These are phyloP conservation scores for Nemopilema nomurai DNA, from an alignment of 30 jellyfish, hydroid and myxozoan genomes.

Conservation along the genomic window DNA sequence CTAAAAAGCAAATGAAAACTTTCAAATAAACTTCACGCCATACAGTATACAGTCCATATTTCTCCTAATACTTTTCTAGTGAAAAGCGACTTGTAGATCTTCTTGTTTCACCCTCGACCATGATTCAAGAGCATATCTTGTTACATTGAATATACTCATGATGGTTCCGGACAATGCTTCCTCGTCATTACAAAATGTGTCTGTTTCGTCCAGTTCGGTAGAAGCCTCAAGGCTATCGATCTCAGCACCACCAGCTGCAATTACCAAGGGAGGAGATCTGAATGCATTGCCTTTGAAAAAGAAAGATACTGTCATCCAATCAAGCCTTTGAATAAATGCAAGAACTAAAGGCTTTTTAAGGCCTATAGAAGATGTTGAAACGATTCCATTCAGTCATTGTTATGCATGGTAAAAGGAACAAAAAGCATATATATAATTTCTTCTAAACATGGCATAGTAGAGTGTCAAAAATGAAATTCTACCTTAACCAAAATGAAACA, in stretches of 20 bases:
- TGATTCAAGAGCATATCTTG: slow-evolving; percentile 64
- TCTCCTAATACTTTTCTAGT: not conserved
- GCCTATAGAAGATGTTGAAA: too few species aligned
- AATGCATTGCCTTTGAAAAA: slow-evolving; percentile 46
- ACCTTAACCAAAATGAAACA: too few species aligned
- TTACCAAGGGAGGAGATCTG: slow-evolving; percentile 55
- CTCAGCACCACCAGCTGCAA: slow-evolving; percentile 76
- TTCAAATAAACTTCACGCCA: not conserved
- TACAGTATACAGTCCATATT: not conserved
- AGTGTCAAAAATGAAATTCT: too few species aligned
- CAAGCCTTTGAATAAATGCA: not conserved
- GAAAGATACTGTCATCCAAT: not conserved
- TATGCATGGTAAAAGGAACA: too few species aligned
- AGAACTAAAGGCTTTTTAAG: not conserved
- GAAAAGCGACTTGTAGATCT: not conserved
- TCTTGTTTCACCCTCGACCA: slow-evolving; percentile 35
- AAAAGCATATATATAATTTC: too few species aligned
- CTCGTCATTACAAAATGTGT: slow-evolving; percentile 63
- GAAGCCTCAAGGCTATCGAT: slow-evolving; percentile 55
- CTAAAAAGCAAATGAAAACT: not conserved
- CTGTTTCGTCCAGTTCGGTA: slow-evolving; percentile 52
- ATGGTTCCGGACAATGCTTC: slow-evolving; percentile 88
- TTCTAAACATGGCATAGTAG: too few species aligned
- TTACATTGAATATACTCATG: slow-evolving; percentile 70
- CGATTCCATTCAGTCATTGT: too few species aligned